Base-by-base conservation (phyloP, 2,113 vertebrate species). In the Oryctolagus cuniculus region DNA sequence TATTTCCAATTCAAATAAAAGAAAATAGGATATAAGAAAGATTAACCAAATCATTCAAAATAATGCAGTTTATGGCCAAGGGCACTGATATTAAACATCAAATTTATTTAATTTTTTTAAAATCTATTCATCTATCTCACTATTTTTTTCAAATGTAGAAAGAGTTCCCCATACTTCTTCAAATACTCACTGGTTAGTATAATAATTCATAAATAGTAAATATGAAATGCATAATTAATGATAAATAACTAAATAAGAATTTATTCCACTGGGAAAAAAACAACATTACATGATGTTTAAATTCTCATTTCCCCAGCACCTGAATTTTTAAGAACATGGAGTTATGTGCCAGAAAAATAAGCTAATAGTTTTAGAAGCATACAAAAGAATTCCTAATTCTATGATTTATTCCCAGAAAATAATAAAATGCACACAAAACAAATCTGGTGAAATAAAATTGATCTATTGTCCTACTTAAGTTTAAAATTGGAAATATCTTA, bases 1-100 rank as follows among this genome's bases (percentile, higher is more conserved):
- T 92, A 94, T 79, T 79, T 95, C 9, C n/a, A 72, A 55, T 55
- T 96, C 82, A 85, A 81, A 53, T n/a, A 69, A 36, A 27, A 86
- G 12, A 69, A 88, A 91, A 67, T 5, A 77, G 9, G 89, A 58
- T 92, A 69, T 16, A 21, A 85, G 36, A 88, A 81, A 82, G 4
- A 61, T 64, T 73, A 34, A 49, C 34, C 44, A 87, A 73, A 13
- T 75, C 92, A 38, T 16, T 5, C 22, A 74, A 21, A 13, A 90
- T 81, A 10, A 55, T 1, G 34, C 1, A 89, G 9, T 31, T 87
- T 31, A 69, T 78, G 11, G 24, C 5, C 63, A 85, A 63, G 5
- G 10, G 4, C 25, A 4, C 67, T 81, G 11, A 84, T 49, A 51
- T 19, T 67, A 82, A 91, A 90, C 49, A 64, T 6, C 7, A 84